phyloP scores from a whole-genome alignment of 2,113 vertebrate genomes.

The Peromyscus maniculatus region DNA sequence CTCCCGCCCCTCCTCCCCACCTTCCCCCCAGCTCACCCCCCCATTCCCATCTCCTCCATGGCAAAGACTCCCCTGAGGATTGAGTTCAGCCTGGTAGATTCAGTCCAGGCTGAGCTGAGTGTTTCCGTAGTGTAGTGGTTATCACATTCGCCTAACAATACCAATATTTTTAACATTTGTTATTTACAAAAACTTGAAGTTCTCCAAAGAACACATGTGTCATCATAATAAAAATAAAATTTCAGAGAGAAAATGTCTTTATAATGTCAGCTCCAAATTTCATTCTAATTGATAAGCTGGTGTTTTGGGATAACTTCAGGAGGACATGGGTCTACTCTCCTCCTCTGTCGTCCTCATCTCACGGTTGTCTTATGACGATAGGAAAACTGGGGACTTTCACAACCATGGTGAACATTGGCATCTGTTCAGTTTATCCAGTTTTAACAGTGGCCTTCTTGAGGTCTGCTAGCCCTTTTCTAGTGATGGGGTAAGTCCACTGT shows the following conservation, averaged over 20 bases:
- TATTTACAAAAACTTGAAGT: slow-evolving; percentile 55
- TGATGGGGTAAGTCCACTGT: slow-evolving; percentile 20
- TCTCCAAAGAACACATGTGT: not conserved
- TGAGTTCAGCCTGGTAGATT: no score
- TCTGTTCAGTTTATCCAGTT: not conserved
- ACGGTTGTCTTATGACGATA: not conserved
- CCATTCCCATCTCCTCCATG: no score
- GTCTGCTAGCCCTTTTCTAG: not conserved
- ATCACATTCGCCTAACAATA: not conserved
- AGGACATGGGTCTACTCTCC: not conserved
- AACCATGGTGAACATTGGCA: slow-evolving; percentile 5
- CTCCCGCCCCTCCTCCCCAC: no score
- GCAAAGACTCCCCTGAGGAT: no score
- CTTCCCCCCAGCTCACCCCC: no score
- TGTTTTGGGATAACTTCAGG: slow-evolving; percentile 31
- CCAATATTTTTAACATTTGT: slow-evolving; percentile 37
- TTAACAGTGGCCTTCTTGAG: slow-evolving; percentile 7
- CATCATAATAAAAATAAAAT: slow-evolving; percentile 41
- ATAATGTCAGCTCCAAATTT: slow-evolving; percentile 43
- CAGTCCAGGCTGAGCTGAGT: no score
- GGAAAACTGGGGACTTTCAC: slow-evolving; percentile 2
- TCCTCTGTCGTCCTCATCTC: not conserved
- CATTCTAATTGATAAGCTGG: slow-evolving; percentile 50
- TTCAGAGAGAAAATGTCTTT: slow-evolving; percentile 32
- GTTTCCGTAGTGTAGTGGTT: no score